Conservation (phyloP, 2,113 vertebrate genomes). For the Sceloporus undulatus region DNA sequence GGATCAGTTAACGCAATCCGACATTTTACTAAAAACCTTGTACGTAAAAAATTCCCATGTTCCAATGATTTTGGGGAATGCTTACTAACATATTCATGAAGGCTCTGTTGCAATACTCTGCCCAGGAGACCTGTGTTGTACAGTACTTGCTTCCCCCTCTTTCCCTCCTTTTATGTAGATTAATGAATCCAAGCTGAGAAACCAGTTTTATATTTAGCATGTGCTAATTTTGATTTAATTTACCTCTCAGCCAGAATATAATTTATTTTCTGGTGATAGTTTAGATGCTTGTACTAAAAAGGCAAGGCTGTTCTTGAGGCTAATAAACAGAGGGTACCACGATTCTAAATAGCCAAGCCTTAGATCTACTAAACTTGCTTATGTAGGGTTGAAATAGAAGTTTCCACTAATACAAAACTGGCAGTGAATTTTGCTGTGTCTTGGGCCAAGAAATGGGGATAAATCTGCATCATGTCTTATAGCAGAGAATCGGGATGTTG, state of each 20-base stretch:
- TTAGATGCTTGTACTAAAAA: slow-evolving; percentile 54
- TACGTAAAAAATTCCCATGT: fast-evolving
- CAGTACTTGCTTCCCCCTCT: background rate
- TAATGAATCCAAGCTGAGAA: slow-evolving; percentile 55
- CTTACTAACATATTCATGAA: background rate
- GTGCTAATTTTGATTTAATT: slow-evolving; percentile 74
- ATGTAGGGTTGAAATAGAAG: slow-evolving; percentile 4
- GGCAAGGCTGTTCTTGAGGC: slow-evolving; percentile 40
- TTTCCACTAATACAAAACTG: slow-evolving; percentile 35
- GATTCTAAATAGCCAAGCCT: slow-evolving; percentile 39
- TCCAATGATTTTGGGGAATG: slow-evolving; percentile 1
- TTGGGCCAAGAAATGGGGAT: slow-evolving; percentile 19
- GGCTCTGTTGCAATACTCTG: slow-evolving; percentile 4
- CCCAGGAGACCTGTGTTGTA: slow-evolving; percentile 49
- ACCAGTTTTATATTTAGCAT: slow-evolving; percentile 56
- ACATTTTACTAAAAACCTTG: slow-evolving; percentile 16
- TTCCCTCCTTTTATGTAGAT: background rate
- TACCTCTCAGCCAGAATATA: slow-evolving; percentile 70
- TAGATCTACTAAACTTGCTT: slow-evolving; percentile 38
- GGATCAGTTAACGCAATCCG: background rate
- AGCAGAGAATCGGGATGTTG: background rate
- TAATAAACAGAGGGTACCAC: slow-evolving; percentile 22
- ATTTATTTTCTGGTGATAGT: slow-evolving; percentile 70
- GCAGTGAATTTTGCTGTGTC: slow-evolving; percentile 9
- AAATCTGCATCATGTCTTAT: slow-evolving; percentile 19